Base-by-base conservation (phyloP, 2,797 vertebrate species). In the Denticeps clupeoides region DNA sequence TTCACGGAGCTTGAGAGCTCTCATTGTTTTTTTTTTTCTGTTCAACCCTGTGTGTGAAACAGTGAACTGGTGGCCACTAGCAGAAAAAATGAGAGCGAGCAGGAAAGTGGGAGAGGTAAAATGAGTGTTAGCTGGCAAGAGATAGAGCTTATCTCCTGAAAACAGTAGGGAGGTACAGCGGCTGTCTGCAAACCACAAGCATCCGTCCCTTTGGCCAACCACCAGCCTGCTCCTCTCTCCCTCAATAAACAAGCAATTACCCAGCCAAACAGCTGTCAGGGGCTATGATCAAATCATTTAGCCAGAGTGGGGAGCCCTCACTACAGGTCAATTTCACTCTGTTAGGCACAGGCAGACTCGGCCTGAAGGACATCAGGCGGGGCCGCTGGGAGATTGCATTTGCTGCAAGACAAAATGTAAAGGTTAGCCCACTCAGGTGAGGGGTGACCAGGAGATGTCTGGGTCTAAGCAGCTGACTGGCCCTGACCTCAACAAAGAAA, bases 231-330 rank as follows among this genome's bases (percentile, higher is more conserved):
- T 77, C 72, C 77, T 66, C 73, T 63, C 69, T 62, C 48, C 72
- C 80, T 78, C 74, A 81, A 82, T 83, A 83, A 82, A 83, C 82
- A 87, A 86, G 79, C 82, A 88, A 88, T 89, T 89, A 89, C 84
- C 75, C 73, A 64, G 72, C 79, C 71, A 81, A 75, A 77, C 83
- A 75, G 82, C 85, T 85, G 87, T 85, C 86, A 83, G 71, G 62
- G 75, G 73, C 84, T 79, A 80, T 77, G 83, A 87, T 88, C 86
- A 85, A 88, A 87, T 86, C 78, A 74, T 85, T 85, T 82, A 78
- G 80, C 70, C 69, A 74, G 78, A 77, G 79, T 78, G 78, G 81
- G 77, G 72, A 79, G 71, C 69, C 72, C 80, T 82, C 85, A 77
- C 82, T 69, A 78, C 80, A 84, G 84, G 87, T 84, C 86, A 87